Percentiles rank a stretch among this genome's conserved stretches.
Conservation (phyloP, 2,113 vertebrate species). For the Gadus chalcogrammus region DNA sequence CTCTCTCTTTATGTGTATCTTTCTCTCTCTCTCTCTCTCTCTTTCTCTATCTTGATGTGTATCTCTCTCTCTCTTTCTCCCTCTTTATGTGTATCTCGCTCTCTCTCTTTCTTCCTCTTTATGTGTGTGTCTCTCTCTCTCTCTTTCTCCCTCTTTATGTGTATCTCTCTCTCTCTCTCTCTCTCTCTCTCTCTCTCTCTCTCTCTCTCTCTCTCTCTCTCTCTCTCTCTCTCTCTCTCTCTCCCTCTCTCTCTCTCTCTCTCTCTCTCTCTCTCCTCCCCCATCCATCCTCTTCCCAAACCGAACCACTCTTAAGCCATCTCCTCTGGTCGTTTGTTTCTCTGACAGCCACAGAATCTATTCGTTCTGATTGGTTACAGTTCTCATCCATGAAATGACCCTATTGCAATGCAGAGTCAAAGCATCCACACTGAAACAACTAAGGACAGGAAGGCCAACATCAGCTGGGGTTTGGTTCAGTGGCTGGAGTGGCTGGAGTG, state of each 20-base stretch:
- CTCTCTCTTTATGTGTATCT: too few relatives aligned
- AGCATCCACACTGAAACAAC: neutral
- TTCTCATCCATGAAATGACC: too few relatives aligned
- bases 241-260: slow-evolving; percentile 20
- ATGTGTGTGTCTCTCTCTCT: too few relatives aligned
- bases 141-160: too few relatives aligned
- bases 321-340: slow-evolving; percentile 21
- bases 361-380: slow-evolving; percentile 63
- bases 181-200: too few relatives aligned
- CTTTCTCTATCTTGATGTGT: too few relatives aligned
- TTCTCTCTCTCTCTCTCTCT: too few relatives aligned
- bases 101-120: too few relatives aligned
- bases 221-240: slow-evolving; percentile 18
- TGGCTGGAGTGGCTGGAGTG: neutral
- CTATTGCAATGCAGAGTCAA: neutral
- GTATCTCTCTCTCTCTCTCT: too few relatives aligned
- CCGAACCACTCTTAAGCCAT: slow-evolving; percentile 1
- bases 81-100: too few relatives aligned
- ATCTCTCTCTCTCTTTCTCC: too few relatives aligned
- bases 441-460: neutral
- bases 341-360: slow-evolving; percentile 56
- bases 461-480: neutral
- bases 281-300: neutral
- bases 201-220: too few relatives aligned
- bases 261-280: neutral